A percentile compares a stretch with the other conserved stretches of the same genome.
These are phyloP conservation scores for Brevimyrus niger DNA, from an alignment of 2,113 vertebrate species.

Conservation along the genomic window DNA sequence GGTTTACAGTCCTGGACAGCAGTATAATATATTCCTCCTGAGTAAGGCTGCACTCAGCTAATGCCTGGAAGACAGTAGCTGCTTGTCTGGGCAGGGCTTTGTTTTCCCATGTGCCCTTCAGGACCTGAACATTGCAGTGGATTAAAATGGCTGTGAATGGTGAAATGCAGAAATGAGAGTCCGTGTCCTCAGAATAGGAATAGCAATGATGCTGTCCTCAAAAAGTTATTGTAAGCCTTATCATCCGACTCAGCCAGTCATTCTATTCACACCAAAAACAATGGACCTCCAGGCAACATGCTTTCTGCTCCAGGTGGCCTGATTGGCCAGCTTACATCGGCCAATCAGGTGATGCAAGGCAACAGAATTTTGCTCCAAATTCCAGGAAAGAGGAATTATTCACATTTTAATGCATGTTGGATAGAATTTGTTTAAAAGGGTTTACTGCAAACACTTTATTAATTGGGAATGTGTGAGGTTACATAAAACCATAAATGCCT, in stretches of 20 bases:
- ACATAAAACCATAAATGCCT: background rate
- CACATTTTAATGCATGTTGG: background rate
- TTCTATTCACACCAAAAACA: background rate
- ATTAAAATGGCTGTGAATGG: background rate
- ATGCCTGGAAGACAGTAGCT: background rate
- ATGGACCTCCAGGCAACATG: background rate
- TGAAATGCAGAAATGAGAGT: background rate
- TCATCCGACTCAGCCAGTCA: background rate
- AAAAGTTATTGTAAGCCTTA: background rate
- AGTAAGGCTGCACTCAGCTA: background rate
- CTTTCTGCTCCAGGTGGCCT: background rate
- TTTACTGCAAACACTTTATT: background rate
- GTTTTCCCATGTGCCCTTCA: background rate
- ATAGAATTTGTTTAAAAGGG: background rate
- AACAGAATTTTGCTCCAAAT: background rate
- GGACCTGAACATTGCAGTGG: background rate
- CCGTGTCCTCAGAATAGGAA: background rate
- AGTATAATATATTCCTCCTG: background rate
- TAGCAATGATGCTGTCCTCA: background rate
- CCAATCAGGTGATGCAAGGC: background rate
- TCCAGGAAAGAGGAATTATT: background rate
- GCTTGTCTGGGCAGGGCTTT: background rate
- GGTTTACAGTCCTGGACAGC: background rate
- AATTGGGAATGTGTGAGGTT: background rate
- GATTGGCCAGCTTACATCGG: background rate